A percentile compares a stretch with the other conserved stretches of the same genome.
These are phyloP conservation scores for Lagopus muta DNA, from an alignment of 2,113 vertebrate species.

Conservation along the genomic window DNA sequence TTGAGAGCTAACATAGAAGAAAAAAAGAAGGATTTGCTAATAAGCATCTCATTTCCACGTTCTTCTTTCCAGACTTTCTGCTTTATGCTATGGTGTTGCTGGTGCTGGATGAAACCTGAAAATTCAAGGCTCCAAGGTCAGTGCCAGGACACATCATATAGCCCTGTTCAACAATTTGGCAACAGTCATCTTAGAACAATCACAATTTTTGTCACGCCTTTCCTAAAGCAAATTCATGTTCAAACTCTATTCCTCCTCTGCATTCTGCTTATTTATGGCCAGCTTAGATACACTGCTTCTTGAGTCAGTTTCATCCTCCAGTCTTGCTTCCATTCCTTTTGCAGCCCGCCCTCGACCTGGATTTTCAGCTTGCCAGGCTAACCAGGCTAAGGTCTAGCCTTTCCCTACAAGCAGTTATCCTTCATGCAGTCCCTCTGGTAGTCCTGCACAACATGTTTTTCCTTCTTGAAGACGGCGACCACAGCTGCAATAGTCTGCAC, in stretches of 20 bases:
- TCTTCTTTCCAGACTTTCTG: neutral
- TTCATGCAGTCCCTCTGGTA: neutral
- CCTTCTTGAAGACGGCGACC: neutral
- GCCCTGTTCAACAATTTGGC: neutral
- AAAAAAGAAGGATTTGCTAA: neutral
- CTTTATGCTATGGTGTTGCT: neutral
- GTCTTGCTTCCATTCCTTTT: neutral
- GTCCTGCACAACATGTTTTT: neutral
- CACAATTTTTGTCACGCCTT: neutral
- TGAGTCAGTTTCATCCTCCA: accelerated
- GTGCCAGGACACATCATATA: neutral
- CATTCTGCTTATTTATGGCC: neutral
- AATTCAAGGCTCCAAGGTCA: neutral
- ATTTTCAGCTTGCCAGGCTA: neutral
- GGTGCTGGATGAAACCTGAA: neutral
- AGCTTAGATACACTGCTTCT: neutral
- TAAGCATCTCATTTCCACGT: neutral
- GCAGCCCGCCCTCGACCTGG: neutral
- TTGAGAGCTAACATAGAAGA: neutral
- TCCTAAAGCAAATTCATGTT: neutral
- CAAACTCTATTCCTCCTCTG: neutral
- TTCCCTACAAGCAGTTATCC: neutral
- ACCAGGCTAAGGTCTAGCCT: neutral
- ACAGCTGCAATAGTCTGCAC: neutral
- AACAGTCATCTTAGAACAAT: neutral